Base-by-base conservation (phyloP, 2,888 invertebrate species). In the Therioaphis trifolii region DNA sequence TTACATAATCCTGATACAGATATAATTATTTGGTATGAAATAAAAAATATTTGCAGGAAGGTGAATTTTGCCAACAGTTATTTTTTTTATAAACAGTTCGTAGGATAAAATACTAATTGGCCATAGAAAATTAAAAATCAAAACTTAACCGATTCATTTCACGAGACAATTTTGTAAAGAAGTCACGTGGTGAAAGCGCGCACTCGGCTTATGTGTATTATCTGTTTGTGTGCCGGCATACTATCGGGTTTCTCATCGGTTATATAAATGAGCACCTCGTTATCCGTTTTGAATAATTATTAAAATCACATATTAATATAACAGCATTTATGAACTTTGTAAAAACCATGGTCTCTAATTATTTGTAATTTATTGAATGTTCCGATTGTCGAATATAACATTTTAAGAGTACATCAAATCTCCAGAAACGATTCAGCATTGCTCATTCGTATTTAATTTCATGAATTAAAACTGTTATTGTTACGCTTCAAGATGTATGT, bases 171-270 rank as follows among this genome's bases (percentile, higher is more conserved):
- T 78, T 58, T 80, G 68, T 24, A 61, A 61, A 72, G 72, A 72
- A 61, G 82, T 82, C 82, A 35, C 71, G 82, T 52, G 82, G 82
- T 82, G 82, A 82, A 82, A 82, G 82, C 82, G 71, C 35, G 46
- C 49, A 35, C 68, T 9, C 35, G 14, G 40, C 18, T 4, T 43
- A 24, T 29, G 15, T 35, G 27, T 52, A 24, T 69, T 68, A 21
- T 55, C 55, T 27, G 43, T 75, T 40, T 43, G 43, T 24, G 43
- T 68, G 68, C 68, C 43, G 61, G 0, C 75, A 46, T 15, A 52
- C 68, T 63, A 63, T 82, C 80, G 24, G 71, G 29, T 72, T 82
- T 74, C 63, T 72, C 82, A 63, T 82, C 72, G 61, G 35, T 82
- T 82, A 72, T 49, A 49, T 72, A 82, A 82, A 4, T 21, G 29